phyloP scores from a whole-genome alignment of 2,888 invertebrate genomes.

The Scaptomyza tumidula region DNA sequence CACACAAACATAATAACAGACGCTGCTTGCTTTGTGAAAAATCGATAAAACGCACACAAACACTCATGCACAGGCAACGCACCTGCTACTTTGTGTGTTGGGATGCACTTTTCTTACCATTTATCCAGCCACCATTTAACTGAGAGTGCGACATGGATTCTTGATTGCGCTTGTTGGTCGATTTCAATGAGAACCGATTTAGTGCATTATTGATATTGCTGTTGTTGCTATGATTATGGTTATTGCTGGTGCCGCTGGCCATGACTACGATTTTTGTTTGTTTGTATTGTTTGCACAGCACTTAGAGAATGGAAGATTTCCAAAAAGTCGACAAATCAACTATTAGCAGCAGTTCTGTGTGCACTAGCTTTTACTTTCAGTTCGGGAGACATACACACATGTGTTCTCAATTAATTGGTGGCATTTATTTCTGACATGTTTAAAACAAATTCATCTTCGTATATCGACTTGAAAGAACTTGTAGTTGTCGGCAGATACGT shows the following conservation, averaged over 20 bases:
- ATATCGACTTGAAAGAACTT: slow-evolving; percentile 21
- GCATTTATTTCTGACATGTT: slow-evolving; percentile 25
- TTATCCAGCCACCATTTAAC: slow-evolving; percentile 93
- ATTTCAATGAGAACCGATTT: slow-evolving; percentile 75
- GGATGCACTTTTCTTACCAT: slow-evolving; percentile 87
- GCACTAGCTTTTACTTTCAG: slow-evolving; percentile 4
- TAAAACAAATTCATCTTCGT: slow-evolving; percentile 4
- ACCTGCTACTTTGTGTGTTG: slow-evolving; percentile 29
- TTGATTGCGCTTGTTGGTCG: slow-evolving; percentile 90
- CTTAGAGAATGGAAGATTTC: slow-evolving; percentile 23
- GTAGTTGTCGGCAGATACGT: neutral
- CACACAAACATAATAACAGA: neutral
- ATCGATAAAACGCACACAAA: slow-evolving; percentile 59
- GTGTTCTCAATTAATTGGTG: slow-evolving; percentile 23
- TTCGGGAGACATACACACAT: slow-evolving; percentile 16
- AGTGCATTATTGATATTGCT: slow-evolving; percentile 68
- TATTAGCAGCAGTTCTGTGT: neutral
- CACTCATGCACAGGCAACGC: slow-evolving; percentile 5
- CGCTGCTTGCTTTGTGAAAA: slow-evolving; percentile 56
- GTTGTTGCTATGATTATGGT: slow-evolving; percentile 45
- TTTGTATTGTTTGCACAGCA: slow-evolving; percentile 33
- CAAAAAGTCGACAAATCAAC: neutral
- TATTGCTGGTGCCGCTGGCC: slow-evolving; percentile 59
- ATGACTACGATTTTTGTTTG: slow-evolving; percentile 38
- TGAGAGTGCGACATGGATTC: slow-evolving; percentile 92